Conservation (phyloP, 2,888 invertebrate species). For the Macaria liturata region DNA sequence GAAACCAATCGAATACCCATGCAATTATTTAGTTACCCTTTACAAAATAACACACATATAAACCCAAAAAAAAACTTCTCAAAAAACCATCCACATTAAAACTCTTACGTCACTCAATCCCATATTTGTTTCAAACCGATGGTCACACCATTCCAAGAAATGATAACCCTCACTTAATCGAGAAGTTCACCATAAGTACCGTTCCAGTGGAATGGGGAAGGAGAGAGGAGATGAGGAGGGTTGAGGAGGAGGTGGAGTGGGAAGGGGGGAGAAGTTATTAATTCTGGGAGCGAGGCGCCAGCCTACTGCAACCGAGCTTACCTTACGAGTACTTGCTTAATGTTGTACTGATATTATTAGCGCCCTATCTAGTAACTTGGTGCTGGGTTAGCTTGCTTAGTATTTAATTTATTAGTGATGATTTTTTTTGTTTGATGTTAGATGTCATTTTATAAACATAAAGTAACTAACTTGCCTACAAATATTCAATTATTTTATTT, state of each 20-base stretch:
- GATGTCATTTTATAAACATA: too few species aligned
- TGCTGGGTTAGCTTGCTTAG: not conserved
- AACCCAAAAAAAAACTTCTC: too few species aligned
- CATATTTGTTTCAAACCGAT: conserved; percentile 2
- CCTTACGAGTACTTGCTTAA: conserved; percentile 77
- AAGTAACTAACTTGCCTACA: too few species aligned
- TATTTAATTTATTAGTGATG: too few species aligned
- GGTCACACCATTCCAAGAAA: conserved; percentile 26
- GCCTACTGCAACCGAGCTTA: conserved; percentile 79
- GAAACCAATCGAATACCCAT: too few species aligned
- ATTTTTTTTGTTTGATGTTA: too few species aligned
- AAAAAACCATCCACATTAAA: too few species aligned
- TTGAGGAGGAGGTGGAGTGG: conserved; percentile 33
- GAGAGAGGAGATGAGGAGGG: conserved; percentile 41
- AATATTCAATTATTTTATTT: too few species aligned
- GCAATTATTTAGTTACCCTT: too few species aligned
- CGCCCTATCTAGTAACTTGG: conserved; percentile 40
- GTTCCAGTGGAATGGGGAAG: conserved; percentile 43
- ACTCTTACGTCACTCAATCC: too few species aligned
- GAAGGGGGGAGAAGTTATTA: conserved; percentile 77
- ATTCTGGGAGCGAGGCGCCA: conserved; percentile 80
- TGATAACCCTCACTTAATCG: conserved; percentile 41
- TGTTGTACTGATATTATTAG: conserved; percentile 69
- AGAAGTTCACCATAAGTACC: conserved; percentile 54
- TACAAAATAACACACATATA: too few species aligned